Base-by-base conservation (phyloP, 1,140 invertebrate species). In the Heterodera carotae region DNA sequence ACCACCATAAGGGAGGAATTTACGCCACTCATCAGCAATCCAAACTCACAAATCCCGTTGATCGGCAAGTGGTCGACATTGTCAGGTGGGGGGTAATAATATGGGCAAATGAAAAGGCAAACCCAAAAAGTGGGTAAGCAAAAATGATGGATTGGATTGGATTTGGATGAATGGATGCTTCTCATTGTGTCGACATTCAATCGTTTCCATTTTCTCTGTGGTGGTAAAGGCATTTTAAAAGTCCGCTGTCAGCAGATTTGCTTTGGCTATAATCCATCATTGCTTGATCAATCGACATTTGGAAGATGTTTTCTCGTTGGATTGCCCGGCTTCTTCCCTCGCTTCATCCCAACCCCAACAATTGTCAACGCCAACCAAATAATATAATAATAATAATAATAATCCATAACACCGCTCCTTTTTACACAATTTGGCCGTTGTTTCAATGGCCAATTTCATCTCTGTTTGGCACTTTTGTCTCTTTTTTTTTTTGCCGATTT, bases 1-100 rank as follows among this genome's bases (percentile, higher is more conserved):
- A 62, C 62, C 71, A 74, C 8, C 71, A 74, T 34, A 59, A 59
- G 56, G 71, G 71, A 29, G 71, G 71, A 27, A 31, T 62, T 53
- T 74, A 74, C 62, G 71, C 71, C 0, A 36, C 62, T 5, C 71
- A 74, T 25, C 22, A 72, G 18, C 70, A 59, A 25, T 5, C 15
- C 62, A 33, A 53, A 60, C 12, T 29, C 12, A 34, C 8, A 7
- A 34, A 34, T 34, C 8, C 62, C 2, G 27, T 66, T 8, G 62
- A 66, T 22, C 62, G 3, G 62, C 7, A 18, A 34, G 33, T 66
- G 27, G 8, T 66, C 62, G 25, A 66, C 27, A 31, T 66, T 34
- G 62, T 66, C 62, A 66, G 62, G 62, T 66, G 62, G 48, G 48
- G 15, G 15, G 48, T n/a, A n/a, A n/a, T n/a, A n/a, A n/a, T n/a